Base-by-base conservation (phyloP, 2,797 vertebrate genomes). In the Sebastes dallii region DNA sequence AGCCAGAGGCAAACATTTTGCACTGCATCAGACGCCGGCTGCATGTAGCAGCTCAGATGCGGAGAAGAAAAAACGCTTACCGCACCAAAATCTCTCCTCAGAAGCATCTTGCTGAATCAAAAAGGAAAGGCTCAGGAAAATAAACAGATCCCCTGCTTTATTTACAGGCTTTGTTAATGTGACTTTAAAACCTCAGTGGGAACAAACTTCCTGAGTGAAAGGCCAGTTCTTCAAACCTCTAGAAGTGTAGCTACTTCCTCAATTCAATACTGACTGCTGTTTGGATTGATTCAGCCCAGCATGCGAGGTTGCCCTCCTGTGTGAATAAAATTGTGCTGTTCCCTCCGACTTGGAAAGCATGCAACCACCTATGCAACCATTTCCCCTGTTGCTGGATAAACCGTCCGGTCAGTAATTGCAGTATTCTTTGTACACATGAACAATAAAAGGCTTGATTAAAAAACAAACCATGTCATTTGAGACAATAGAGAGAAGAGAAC, bases 391-490 rank as follows among this genome's bases (percentile, higher is more conserved):
- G 85, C 77, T 75, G 85, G 81, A 75, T 88, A 88, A 92, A 93
- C 86, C 85, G 75, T 89, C 87, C 83, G 72, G 84, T 81, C 86
- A 88, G 82, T 94, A 93, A 94, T 92, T 90, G 89, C 92, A 82
- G 87, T 77, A 78, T 92, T 94, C 89, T 86, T 85, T 87, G 88
- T 86, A 68, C 73, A 89, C 86, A 92, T 83, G 83, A 92, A 92
- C 91, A 89, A 87, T 91, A 92, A 93, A 93, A 91, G 84, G 84
- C 84, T 88, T 81, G 88, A 91, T 92, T 95, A 90, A 89, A 85
- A 93, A 92, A 89, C 77, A 90, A 92, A 92, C 76, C 78, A 27
- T 94, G 91, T 93, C 91, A 91, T 94, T 91, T 89, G 82, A 87
- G 89, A 90, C 84, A 75, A 88, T 90, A 85, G 89, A 90, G 88